A percentile compares a stretch with the other conserved stretches of the same genome.
Evolutionary conservation across 2,113 vertebrate genomes (phyloP).

Genomic region (Kryptolebias marmoratus): DNA sequence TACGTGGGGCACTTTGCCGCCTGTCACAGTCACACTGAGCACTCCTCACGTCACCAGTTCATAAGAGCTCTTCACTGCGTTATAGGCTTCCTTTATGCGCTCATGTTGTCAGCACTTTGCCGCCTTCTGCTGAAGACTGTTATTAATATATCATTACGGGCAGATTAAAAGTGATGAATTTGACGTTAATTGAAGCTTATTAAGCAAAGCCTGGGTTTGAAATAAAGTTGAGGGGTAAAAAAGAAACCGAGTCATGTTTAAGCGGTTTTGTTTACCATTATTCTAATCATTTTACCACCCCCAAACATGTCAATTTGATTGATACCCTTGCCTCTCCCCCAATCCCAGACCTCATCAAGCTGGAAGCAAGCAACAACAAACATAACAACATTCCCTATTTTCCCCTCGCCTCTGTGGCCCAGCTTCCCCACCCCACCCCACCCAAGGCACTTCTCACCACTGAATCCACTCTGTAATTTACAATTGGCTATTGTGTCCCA

Average conservation of each 20-base stretch:
- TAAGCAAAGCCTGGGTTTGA: constrained; percentile 15
- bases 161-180: constrained; percentile 54
- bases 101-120: constrained; percentile 41
- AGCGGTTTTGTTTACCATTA: constrained; percentile 70
- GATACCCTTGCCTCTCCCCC: constrained; percentile 58
- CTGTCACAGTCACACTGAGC: constrained; percentile 45
- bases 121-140: constrained; percentile 36
- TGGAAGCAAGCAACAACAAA: constrained; percentile 47
- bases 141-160: constrained; percentile 61
- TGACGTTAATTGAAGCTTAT: constrained; percentile 47
- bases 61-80: constrained; percentile 36
- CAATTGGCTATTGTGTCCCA: constrained; percentile 68
- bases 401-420: constrained; percentile 5
- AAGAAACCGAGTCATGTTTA: constrained; percentile 24
- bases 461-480: constrained; percentile 71
- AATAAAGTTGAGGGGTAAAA: constrained; percentile 28
- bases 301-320: constrained; percentile 69
- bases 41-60: constrained; percentile 33
- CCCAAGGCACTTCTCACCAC: constrained; percentile 64
- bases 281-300: constrained; percentile 71
- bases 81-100: constrained; percentile 40
- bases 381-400: constrained; percentile 52
- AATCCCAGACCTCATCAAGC: constrained; percentile 74
- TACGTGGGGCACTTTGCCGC: constrained; percentile 41
- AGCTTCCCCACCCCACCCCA: constrained; percentile 42